Percentiles rank a stretch among this genome's conserved stretches.
These are phyloP conservation scores for Indri indri DNA, from an alignment of 2,113 vertebrate species.

Conservation along the genomic window DNA sequence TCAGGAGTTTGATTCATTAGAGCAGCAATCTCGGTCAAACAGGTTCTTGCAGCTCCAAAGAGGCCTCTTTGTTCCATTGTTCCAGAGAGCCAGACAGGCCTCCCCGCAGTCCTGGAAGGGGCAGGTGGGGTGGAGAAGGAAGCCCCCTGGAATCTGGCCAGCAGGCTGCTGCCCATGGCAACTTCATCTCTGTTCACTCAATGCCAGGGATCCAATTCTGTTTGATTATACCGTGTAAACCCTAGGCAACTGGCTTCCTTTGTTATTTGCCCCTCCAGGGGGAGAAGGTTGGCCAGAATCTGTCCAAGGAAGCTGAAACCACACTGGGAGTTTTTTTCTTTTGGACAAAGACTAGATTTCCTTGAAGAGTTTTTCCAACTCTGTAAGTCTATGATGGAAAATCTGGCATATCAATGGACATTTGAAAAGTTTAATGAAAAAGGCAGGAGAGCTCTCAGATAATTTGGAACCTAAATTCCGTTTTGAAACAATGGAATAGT, in stretches of 20 bases:
- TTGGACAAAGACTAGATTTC: neutral
- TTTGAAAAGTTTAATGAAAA: neutral
- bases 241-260: constrained; percentile 8
- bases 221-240: constrained; percentile 30
- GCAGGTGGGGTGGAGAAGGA: neutral
- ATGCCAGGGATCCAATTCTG: neutral
- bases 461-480: neutral
- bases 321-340: neutral
- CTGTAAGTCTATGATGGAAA: neutral
- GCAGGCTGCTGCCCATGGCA: neutral
- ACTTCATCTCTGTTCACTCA: constrained; percentile 34
- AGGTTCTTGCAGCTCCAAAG: constrained; percentile 71
- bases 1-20: constrained; percentile 66
- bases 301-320: neutral
- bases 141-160: constrained; percentile 63
- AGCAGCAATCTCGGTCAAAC: constrained; percentile 72
- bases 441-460: neutral
- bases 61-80: constrained; percentile 77
- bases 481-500: neutral
- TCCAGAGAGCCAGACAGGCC: constrained; percentile 53
- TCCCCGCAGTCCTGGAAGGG: constrained; percentile 9
- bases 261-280: neutral
- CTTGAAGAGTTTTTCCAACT: neutral
- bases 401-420: neutral
- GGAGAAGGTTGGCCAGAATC: neutral